Percentiles rank a stretch among this genome's conserved stretches.
Conservation (phyloP, 1,140 invertebrate genomes). For the Drosophila arizonae region DNA sequence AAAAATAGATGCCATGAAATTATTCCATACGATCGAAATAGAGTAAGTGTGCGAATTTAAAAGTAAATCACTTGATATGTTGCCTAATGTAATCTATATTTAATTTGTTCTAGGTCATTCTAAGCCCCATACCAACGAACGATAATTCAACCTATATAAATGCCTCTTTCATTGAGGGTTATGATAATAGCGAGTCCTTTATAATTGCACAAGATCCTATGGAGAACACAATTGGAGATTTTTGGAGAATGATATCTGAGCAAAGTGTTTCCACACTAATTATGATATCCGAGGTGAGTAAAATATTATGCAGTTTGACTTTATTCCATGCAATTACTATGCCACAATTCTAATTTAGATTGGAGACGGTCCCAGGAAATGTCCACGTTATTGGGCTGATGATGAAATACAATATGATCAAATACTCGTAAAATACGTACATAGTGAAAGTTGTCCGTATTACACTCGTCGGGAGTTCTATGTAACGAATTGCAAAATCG, state of each 20-base stretch:
- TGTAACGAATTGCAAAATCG: slow-evolving; percentile 90
- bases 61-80: neutral
- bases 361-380: slow-evolving; percentile 89
- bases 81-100: neutral
- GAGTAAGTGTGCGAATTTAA: slow-evolving; percentile 86
- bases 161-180: slow-evolving; percentile 98
- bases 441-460: slow-evolving; percentile 93
- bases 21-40: slow-evolving; percentile 95
- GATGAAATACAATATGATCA: slow-evolving; percentile 92
- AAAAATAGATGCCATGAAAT: slow-evolving; percentile 94
- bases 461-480: slow-evolving; percentile 92
- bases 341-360: slow-evolving; percentile 83
- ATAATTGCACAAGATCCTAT: slow-evolving; percentile 98
- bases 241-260: slow-evolving; percentile 98
- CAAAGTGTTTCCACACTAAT: slow-evolving; percentile 95
- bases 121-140: slow-evolving; percentile 89
- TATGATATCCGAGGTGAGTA: slow-evolving; percentile 95
- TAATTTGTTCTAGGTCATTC: slow-evolving; percentile 64
- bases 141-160: slow-evolving; percentile 98
- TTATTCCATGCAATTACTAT: neutral
- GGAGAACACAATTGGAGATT: slow-evolving; percentile 94
- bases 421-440: slow-evolving; percentile 92
- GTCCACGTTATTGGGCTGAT: slow-evolving; percentile 96
- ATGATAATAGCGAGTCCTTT: slow-evolving; percentile 96
- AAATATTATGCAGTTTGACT: neutral